A percentile compares a stretch with the other conserved stretches of the same genome.
Conservation (phyloP, 1,140 invertebrate genomes). For the Drosophila ercepeae region DNA sequence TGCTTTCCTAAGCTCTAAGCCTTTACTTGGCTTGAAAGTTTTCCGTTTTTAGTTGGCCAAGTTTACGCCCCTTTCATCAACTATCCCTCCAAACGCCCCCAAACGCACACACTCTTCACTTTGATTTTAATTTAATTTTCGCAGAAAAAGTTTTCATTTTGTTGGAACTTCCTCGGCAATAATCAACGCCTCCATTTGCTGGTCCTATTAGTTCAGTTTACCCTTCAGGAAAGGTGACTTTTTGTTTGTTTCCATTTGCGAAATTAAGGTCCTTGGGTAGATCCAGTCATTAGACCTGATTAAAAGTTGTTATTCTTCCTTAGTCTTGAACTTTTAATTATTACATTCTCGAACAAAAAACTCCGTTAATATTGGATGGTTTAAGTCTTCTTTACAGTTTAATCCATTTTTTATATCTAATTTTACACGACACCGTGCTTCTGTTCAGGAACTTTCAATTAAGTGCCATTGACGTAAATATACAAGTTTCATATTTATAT, state of each 20-base stretch:
- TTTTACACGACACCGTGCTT: background rate
- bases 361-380: background rate
- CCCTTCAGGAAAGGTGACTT: slow-evolving; percentile 1
- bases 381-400: no score
- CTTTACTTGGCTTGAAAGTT: slow-evolving; percentile 26
- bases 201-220: background rate
- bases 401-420: background rate
- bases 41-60: slow-evolving; percentile 41
- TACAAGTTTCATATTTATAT: slow-evolving; percentile 11
- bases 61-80: slow-evolving; percentile 26
- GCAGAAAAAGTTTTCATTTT: slow-evolving; percentile 46
- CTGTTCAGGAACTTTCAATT: background rate
- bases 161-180: slow-evolving; percentile 3
- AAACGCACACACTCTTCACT: slow-evolving; percentile 24
- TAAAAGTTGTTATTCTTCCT: background rate
- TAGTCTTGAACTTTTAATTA: background rate
- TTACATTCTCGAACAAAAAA: background rate
- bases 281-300: slow-evolving; percentile 3
- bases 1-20: background rate
- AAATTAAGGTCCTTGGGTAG: slow-evolving; percentile 30
- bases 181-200: slow-evolving; percentile 26
- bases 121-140: slow-evolving; percentile 65
- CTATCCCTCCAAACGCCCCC: background rate
- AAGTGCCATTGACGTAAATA: slow-evolving; percentile 1
- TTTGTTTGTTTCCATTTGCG: slow-evolving; percentile 42